Conservation (phyloP, 2,113 vertebrate genomes). For the Otus sunia region DNA sequence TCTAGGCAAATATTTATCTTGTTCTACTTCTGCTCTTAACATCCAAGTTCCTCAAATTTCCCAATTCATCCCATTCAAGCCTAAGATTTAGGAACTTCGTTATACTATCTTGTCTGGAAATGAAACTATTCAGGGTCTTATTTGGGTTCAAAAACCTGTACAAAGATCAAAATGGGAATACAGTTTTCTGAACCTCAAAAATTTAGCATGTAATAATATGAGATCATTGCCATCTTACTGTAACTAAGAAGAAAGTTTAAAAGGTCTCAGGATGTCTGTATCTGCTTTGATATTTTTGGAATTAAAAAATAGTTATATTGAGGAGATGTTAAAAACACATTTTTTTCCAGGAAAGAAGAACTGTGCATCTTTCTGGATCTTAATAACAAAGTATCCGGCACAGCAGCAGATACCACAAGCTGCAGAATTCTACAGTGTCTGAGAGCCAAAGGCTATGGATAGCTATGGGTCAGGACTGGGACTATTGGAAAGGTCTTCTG, state of each 20-base stretch:
- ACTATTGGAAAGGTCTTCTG: neutral
- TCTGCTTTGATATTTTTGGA: neutral
- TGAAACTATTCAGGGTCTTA: neutral
- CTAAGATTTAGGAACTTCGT: neutral
- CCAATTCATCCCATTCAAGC: neutral
- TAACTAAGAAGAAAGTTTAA: neutral
- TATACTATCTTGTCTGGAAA: neutral
- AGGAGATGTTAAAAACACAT: neutral
- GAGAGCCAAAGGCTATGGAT: neutral
- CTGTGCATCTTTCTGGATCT: neutral
- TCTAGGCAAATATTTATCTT: conserved; percentile 3
- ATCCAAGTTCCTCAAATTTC: neutral
- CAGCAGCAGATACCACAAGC: neutral
- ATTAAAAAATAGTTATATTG: neutral
- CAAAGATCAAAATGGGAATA: neutral
- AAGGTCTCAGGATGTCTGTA: neutral
- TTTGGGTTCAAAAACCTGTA: neutral
- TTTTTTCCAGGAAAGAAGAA: neutral
- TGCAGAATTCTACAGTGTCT: neutral
- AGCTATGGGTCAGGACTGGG: neutral
- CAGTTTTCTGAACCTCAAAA: neutral
- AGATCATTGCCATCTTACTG: neutral
- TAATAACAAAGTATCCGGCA: neutral
- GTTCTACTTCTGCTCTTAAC: neutral
- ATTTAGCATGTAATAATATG: neutral